phyloP scores from a whole-genome alignment of 2,888 invertebrate species.

The Automeris io region DNA sequence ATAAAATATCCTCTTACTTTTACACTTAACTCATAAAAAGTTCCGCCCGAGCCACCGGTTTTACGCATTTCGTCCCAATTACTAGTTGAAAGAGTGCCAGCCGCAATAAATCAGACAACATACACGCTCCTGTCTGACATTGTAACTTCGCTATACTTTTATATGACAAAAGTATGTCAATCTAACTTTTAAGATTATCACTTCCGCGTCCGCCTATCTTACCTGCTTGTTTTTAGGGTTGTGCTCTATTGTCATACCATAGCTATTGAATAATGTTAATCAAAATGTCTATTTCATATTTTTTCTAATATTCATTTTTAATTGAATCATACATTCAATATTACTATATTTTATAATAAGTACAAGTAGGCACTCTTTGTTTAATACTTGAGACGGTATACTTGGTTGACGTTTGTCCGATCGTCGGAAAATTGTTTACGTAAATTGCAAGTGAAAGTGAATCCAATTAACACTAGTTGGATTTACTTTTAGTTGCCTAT shows the following conservation, averaged over 20 bases:
- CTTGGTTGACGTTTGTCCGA: too few species aligned
- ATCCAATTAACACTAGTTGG: too few species aligned
- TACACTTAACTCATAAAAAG: conserved; percentile 29
- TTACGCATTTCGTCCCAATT: conserved; percentile 58
- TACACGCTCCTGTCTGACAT: conserved; percentile 50
- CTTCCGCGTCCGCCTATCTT: conserved; percentile 59
- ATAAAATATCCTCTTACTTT: background rate
- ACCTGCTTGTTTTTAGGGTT: conserved; percentile 38
- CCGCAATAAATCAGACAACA: conserved; percentile 51
- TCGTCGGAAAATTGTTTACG: too few species aligned
- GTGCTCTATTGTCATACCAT: background rate
- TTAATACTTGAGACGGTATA: too few species aligned
- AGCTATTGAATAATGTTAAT: background rate
- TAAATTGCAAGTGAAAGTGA: too few species aligned
- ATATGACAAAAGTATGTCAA: conserved; percentile 69
- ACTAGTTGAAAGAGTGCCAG: conserved; percentile 63
- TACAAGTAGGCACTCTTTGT: too few species aligned
- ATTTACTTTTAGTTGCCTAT: too few species aligned
- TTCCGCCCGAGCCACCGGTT: conserved; percentile 35
- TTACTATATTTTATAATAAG: too few species aligned
- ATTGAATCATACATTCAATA: too few species aligned
- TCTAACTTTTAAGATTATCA: conserved; percentile 74
- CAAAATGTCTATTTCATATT: too few species aligned
- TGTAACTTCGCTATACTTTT: conserved; percentile 60
- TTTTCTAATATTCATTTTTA: too few species aligned